A percentile compares a stretch with the other conserved stretches of the same genome.
These are phyloP conservation scores for Morpho deidamia DNA, from an alignment of 2,888 invertebrate species.

Conservation along the genomic window DNA sequence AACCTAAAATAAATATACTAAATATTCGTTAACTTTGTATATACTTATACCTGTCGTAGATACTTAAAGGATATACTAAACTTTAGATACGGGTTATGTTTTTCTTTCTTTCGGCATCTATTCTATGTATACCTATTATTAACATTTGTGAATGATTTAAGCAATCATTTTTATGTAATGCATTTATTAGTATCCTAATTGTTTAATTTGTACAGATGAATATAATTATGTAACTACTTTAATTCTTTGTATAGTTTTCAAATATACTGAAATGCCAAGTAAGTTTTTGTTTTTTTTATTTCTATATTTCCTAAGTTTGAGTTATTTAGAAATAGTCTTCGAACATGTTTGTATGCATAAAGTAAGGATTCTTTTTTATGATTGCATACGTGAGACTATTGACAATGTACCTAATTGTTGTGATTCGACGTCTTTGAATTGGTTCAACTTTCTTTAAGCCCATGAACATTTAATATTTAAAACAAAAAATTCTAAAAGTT, in stretches of 20 bases:
- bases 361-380: too few relatives aligned
- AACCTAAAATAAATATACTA: slow-evolving; percentile 13
- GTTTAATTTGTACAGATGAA: slow-evolving; percentile 67
- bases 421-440: too few relatives aligned
- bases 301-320: not conserved
- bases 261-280: slow-evolving; percentile 63
- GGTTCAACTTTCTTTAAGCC: not conserved
- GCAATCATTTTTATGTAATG: slow-evolving; percentile 40
- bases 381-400: too few relatives aligned
- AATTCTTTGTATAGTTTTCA: slow-evolving; percentile 72
- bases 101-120: slow-evolving; percentile 28
- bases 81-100: slow-evolving; percentile 41
- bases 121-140: slow-evolving; percentile 9
- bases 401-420: too few relatives aligned
- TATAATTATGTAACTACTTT: slow-evolving; percentile 57
- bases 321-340: too few relatives aligned
- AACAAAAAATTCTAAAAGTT: too few relatives aligned
- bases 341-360: too few relatives aligned
- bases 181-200: slow-evolving; percentile 63
- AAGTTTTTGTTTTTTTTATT: slow-evolving; percentile 17
- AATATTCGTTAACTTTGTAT: slow-evolving; percentile 18
- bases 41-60: slow-evolving; percentile 19
- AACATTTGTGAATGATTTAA: slow-evolving; percentile 18
- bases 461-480: too few relatives aligned
- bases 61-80: slow-evolving; percentile 14